Evolutionary conservation across 1,140 invertebrate genomes (phyloP), one percentile per base, ranked within the genome.

Genomic region (Formica selysi): DNA sequence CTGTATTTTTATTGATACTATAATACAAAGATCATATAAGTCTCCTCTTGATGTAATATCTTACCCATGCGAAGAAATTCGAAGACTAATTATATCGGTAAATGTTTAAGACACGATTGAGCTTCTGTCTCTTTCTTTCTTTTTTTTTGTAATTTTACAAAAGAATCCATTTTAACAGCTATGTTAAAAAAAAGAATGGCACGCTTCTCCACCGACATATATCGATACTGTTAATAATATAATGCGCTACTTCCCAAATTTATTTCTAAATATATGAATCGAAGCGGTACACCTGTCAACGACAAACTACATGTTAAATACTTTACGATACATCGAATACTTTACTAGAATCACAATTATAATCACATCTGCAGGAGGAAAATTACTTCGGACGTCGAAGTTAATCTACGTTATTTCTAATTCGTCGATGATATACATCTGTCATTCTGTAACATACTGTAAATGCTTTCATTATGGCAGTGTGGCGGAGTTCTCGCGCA

Each of bases 311-410:
- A 48, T 26, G 57, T 87, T 84, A 76, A 76, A 85, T 87, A 89
- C 32, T 76, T 80, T 51, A 41, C 36, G 70, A 26, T 73, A 74
- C 32, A 87, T 90, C 36, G 6, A 76, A 87, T 79, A 85, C 59
- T 76, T 68, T 51, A 19, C 88, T 90, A 90, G 48, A 67, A 90
- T 89, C 89, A 90, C 89, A 90, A 65, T 83, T n/a, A 89, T 74
- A 62, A 79, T 85, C 87, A 88, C 87, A 79, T 76, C 61, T 79
- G 29, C 32, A 36, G 41, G 51, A 36, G 41, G 51, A 78, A 79
- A 73, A 57, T 67, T 84, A 54, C 22, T 26, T 44, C 36, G n/a
- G 61, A 26, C 54, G 10, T 73, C 41, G 36, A 73, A 61, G 59
- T 83, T 62, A 62, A 74, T 83, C 79, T 83, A 73, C 16, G 10